Evolutionary conservation across 53 echinoderm and acorn worm genomes (phyloP), one percentile per base, ranked within the genome.

Genomic region (Hippasteria phrygiana): DNA sequence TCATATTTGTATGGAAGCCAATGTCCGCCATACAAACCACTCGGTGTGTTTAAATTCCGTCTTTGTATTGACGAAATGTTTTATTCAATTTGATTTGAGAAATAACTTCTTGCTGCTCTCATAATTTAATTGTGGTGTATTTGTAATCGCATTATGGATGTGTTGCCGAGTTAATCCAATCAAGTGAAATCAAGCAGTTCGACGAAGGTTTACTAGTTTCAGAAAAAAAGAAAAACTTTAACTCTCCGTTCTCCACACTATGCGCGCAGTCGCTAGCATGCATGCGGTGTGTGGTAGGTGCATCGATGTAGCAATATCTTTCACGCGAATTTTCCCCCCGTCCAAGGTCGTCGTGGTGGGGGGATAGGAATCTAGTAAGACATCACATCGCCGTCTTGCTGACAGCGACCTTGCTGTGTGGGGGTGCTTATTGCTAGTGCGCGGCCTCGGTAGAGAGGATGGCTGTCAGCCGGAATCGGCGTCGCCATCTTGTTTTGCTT

Each of bases 401-500:
- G 54, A 8, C 51, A 51, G 14, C 16, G 14, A 14, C 51, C 51
- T 51, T 20, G 20, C 2, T 51, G 16, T 17, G 20, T 17, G 2
- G 20, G 16, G 26, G 59, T 26, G 4, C 22, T 59, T n/a, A n/a
- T 59, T n/a, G n/a, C n/a, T n/a, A n/a, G n/a, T n/a, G n/a, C n/a
- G n/a, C n/a, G n/a, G 32, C 9, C 35, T 67, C 16, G 67, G 32
- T 32, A 67, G 32, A 17, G 14, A 67, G 29, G 6, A n/a, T 26
- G 28, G 31, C 51, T 48, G 32, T 76, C 75, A 28, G 45, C 20
- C 36, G 31, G 35, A 17, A 76, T 37, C 76, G 40, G 16, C 20
- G 48, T 55, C 62, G 78, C 62, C 78, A 78, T 78, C 56, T 78
- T 78, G 78, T 78, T 55, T 78, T 20, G 78, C 78, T 55, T 78